Evolutionary conservation across 1,140 invertebrate genomes (phyloP).

Genomic region (Bombus sibiricus): DNA sequence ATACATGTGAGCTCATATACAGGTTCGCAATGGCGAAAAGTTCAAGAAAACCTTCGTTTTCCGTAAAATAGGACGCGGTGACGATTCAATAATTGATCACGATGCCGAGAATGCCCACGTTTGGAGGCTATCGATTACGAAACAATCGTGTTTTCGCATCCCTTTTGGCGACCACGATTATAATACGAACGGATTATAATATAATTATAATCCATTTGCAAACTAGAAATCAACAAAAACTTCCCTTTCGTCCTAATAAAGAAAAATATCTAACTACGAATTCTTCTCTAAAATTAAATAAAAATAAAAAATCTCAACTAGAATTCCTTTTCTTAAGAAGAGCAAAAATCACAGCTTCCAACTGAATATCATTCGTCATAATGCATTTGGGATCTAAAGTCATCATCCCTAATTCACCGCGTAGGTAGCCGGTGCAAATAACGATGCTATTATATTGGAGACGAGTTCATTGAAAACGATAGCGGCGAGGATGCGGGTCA

Average conservation of each 20-base stretch:
- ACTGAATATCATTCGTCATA: too few relatives aligned
- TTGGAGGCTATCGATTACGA: slow-evolving; percentile 14
- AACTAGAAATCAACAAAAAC: not conserved
- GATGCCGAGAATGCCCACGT: not conserved
- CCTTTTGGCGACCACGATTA: slow-evolving; percentile 24
- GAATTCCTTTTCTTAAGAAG: not conserved
- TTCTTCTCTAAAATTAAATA: not conserved
- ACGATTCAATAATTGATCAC: slow-evolving; percentile 7
- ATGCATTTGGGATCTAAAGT: not conserved
- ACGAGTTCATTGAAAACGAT: slow-evolving; percentile 30
- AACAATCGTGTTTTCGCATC: slow-evolving; percentile 19
- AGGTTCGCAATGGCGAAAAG: too few relatives aligned
- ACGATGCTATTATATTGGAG: too few relatives aligned
- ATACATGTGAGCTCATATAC: accelerated
- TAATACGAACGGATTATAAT: too few relatives aligned
- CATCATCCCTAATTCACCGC: not conserved
- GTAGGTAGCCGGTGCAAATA: not conserved
- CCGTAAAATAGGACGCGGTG: slow-evolving; percentile 12
- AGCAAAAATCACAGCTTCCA: too few relatives aligned
- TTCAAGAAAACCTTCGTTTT: not conserved
- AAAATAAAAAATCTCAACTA: not conserved
- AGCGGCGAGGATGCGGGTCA: slow-evolving; percentile 13
- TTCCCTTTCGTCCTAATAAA: not conserved
- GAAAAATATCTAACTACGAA: not conserved
- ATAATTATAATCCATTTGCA: not conserved